Percentiles rank a stretch among this genome's conserved stretches.
phyloP scores from a whole-genome alignment of 1,140 invertebrate genomes.

The Octopus sinensis region DNA sequence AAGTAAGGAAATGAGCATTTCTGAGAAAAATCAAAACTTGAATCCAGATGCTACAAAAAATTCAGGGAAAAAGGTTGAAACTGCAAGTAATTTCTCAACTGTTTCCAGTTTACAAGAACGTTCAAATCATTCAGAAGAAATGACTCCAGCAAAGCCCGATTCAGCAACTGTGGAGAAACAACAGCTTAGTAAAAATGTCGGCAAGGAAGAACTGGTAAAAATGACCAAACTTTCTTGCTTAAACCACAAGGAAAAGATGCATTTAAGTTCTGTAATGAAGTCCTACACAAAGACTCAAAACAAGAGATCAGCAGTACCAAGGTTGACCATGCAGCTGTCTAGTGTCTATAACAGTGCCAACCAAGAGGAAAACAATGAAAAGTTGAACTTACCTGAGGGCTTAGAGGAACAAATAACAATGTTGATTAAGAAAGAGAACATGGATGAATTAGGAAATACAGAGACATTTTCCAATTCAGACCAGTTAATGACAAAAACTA shows the following conservation, averaged over 20 bases:
- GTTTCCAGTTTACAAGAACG: too few species aligned
- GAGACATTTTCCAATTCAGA: too few species aligned
- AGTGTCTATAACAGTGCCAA: background rate
- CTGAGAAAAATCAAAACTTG: too few species aligned
- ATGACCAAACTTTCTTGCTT: background rate
- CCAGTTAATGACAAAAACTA: too few species aligned
- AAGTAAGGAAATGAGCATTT: too few species aligned
- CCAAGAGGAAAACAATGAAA: background rate
- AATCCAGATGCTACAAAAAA: too few species aligned
- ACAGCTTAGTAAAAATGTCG: background rate
- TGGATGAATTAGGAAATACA: background rate
- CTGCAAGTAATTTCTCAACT: too few species aligned
- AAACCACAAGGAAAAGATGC: background rate
- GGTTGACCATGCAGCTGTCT: background rate
- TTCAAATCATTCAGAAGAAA: too few species aligned
- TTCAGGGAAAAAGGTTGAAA: too few species aligned
- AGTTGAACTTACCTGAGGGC: background rate
- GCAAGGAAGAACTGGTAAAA: background rate
- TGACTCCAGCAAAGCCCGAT: background rate
- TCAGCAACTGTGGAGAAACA: background rate
- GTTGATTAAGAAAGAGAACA: background rate
- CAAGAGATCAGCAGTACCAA: background rate
- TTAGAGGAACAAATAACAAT: background rate
- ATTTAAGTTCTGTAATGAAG: background rate
- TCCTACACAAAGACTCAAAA: constrained; percentile 3